Evolutionary conservation across 1,140 invertebrate species (phyloP).

Genomic region (Trissolcus basalis): DNA sequence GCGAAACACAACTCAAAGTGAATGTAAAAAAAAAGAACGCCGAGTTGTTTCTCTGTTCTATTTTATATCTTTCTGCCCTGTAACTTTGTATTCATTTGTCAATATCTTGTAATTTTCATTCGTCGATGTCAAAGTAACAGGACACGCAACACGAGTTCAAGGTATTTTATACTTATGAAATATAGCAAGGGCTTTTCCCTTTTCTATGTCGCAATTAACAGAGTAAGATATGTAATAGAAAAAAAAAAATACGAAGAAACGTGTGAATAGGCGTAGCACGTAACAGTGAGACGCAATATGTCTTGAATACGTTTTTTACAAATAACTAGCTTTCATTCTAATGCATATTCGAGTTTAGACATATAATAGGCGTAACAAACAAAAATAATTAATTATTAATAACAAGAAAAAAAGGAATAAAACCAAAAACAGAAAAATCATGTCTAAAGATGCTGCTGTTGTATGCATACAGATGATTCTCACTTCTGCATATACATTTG

Average conservation of each 20-base stretch:
- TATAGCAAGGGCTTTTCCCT: slow-evolving; percentile 54
- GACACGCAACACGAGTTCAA: slow-evolving; percentile 46
- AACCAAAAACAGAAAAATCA: slow-evolving; percentile 26
- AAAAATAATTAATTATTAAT: slow-evolving; percentile 28
- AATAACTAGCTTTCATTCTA: slow-evolving; percentile 58
- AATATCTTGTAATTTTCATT: slow-evolving; percentile 46
- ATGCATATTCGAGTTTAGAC: slow-evolving; percentile 50
- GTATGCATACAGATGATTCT: slow-evolving; percentile 45
- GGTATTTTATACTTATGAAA: slow-evolving; percentile 54
- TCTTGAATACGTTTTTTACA: slow-evolving; percentile 59
- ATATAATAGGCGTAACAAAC: slow-evolving; percentile 50
- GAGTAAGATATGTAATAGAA: slow-evolving; percentile 51
- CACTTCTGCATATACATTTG: slow-evolving; percentile 52
- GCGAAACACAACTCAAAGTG: slow-evolving; percentile 24
- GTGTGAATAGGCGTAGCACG: slow-evolving; percentile 56
- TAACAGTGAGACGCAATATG: slow-evolving; percentile 49
- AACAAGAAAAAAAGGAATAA: slow-evolving; percentile 12
- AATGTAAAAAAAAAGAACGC: slow-evolving; percentile 11
- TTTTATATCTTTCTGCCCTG: slow-evolving; percentile 18
- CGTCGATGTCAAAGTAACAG: slow-evolving; percentile 43
- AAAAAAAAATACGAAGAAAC: slow-evolving; percentile 9
- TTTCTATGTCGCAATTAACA: slow-evolving; percentile 57
- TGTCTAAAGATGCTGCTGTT: slow-evolving; percentile 42
- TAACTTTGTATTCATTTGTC: slow-evolving; percentile 32
- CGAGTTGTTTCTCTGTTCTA: slow-evolving; percentile 12